phyloP scores from a whole-genome alignment of 1,140 invertebrate species.

The Brachionus calyciflorus region DNA sequence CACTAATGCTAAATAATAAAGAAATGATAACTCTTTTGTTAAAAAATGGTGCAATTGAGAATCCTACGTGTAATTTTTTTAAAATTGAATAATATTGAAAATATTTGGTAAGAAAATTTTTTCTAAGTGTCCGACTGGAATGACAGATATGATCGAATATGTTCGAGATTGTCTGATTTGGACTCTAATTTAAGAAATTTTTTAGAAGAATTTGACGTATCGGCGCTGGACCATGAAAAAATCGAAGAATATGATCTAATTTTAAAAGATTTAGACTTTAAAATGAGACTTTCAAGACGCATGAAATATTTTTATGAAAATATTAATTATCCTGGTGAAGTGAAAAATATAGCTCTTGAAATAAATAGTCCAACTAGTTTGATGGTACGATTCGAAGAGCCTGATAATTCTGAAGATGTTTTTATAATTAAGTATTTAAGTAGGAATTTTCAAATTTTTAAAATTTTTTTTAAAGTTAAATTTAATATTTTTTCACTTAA shows the following conservation, averaged over 20 bases:
- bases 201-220: conserved; percentile 18
- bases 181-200: not conserved
- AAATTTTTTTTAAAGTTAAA: no score
- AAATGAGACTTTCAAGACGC: conserved; percentile 74
- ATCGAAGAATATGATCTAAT: conserved; percentile 71
- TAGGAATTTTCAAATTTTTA: no score
- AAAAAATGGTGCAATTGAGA: conserved; percentile 80
- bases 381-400: conserved; percentile 71
- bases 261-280: conserved; percentile 78
- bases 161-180: conserved; percentile 21
- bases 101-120: no score
- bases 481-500: no score
- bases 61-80: conserved; percentile 83
- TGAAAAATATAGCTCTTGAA: conserved; percentile 73
- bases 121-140: conserved; percentile 58
- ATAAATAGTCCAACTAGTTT: conserved; percentile 77
- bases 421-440: conserved; percentile 85
- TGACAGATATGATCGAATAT: conserved; percentile 56
- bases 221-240: conserved; percentile 18
- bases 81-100: no score
- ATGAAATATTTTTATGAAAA: conserved; percentile 70
- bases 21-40: conserved; percentile 81
- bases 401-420: conserved; percentile 67
- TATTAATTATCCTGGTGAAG: conserved; percentile 73
- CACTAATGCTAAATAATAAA: conserved; percentile 80